These are phyloP conservation scores for Collichthys lucidus DNA, from an alignment of 2,113 vertebrate genomes.

Conservation along the genomic window DNA sequence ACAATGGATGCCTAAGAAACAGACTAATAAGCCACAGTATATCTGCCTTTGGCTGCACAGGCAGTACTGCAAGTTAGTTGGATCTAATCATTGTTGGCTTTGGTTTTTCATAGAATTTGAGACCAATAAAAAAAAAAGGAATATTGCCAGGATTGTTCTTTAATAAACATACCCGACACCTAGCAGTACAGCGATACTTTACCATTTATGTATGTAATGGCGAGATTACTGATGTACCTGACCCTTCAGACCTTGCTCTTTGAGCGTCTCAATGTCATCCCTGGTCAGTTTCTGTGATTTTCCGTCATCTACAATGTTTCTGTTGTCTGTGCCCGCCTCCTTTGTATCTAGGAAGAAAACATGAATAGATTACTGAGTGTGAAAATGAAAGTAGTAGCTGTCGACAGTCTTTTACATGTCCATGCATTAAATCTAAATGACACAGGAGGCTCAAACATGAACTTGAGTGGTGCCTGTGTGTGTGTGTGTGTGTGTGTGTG, in stretches of 20 bases:
- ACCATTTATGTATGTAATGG: not conserved
- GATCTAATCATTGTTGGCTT: not conserved
- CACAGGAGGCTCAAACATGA: not conserved
- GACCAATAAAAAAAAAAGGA: too few species aligned
- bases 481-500: not conserved
- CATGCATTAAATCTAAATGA: not conserved
- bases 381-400: not conserved
- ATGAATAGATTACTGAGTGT: not conserved
- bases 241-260: constrained; percentile 96
- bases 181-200: not conserved
- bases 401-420: not conserved
- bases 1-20: not conserved
- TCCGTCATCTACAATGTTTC: constrained; percentile 97
- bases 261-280: constrained; percentile 96
- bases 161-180: not conserved
- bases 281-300: constrained; percentile 98
- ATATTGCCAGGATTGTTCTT: not conserved
- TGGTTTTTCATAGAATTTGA: not conserved
- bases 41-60: not conserved
- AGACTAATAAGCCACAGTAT: not conserved
- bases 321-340: constrained; percentile 95
- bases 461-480: accelerated
- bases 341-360: constrained; percentile 86
- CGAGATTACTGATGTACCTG: constrained; percentile 86
- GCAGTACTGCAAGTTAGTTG: not conserved